Percentiles rank a stretch among this genome's conserved stretches.
Conservation (phyloP, 2,113 vertebrate genomes). For the Notarius quadriscutis region DNA sequence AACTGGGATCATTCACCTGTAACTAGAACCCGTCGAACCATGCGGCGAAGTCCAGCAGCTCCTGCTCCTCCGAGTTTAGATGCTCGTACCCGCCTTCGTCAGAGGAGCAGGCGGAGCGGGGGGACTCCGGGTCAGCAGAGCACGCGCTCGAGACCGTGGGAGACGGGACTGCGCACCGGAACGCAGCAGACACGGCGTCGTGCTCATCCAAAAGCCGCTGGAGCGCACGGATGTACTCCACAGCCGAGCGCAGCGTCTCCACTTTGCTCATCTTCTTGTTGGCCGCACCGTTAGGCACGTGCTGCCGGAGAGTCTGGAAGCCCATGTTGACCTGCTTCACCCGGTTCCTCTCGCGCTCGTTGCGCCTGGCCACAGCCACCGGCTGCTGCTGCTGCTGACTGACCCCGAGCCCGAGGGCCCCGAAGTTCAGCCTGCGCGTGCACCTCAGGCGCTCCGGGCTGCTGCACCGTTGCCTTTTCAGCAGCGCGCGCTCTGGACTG, state of each 20-base stretch:
- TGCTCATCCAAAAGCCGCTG: conserved; percentile 80
- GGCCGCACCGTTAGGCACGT: conserved; percentile 81
- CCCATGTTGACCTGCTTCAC: conserved; percentile 84
- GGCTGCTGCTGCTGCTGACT: conserved; percentile 48
- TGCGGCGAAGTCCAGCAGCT: conserved; percentile 78
- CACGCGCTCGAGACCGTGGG: conserved; percentile 46
- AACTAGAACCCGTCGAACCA: conserved; percentile 79
- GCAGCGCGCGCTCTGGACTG: conserved; percentile 16
- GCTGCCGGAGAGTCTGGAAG: conserved; percentile 83
- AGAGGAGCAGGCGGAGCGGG: conserved; percentile 76
- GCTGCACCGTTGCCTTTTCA: conserved; percentile 60
- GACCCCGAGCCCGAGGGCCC: conserved; percentile 57
- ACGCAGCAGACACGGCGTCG: conserved; percentile 69
- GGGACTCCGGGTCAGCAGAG: conserved; percentile 62
- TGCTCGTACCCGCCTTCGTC: conserved; percentile 77
- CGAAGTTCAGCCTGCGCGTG: conserved; percentile 73
- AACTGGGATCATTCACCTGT: conserved; percentile 19
- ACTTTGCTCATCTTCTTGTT: conserved; percentile 88
- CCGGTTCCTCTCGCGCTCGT: conserved; percentile 84
- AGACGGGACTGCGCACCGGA: conserved; percentile 64
- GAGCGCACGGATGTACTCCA: conserved; percentile 83
- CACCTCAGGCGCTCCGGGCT: conserved; percentile 79
- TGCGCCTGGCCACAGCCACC: conserved; percentile 79
- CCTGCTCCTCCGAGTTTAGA: conserved; percentile 74
- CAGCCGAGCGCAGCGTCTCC: conserved; percentile 84